phyloP scores from a whole-genome alignment of 2,888 invertebrate genomes.

The Junonia oenone region DNA sequence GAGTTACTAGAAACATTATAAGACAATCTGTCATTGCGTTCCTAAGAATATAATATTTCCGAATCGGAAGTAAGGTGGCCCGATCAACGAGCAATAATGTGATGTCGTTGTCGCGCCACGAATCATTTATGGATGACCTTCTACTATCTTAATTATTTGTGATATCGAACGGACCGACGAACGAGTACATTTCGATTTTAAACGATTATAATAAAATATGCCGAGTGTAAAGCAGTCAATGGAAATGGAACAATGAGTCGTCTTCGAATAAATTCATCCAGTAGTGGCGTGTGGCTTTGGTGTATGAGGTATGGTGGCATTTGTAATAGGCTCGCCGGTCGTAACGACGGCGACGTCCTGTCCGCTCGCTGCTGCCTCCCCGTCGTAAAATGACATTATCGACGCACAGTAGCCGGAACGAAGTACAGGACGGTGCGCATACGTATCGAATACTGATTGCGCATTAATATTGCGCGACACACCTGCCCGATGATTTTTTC shows the following conservation, averaged over 20 bases:
- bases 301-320: conserved; percentile 70
- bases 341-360: conserved; percentile 78
- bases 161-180: conserved; percentile 25
- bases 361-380: conserved; percentile 60
- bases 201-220: conserved; percentile 41
- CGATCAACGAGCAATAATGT: conserved; percentile 73
- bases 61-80: conserved; percentile 77
- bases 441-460: conserved; percentile 74
- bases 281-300: conserved; percentile 53
- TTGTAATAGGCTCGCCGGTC: conserved; percentile 73
- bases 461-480: conserved; percentile 76
- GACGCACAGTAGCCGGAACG: conserved; percentile 80
- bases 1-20: conserved; percentile 35
- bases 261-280: conserved; percentile 43
- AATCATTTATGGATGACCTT: conserved; percentile 65
- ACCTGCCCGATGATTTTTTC: conserved; percentile 75
- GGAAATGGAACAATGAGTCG: conserved; percentile 54
- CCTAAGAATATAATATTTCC: conserved; percentile 74
- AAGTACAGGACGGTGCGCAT: conserved; percentile 75
- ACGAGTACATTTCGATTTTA: conserved; percentile 53
- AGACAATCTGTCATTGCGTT: conserved; percentile 58
- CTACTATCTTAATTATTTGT: conserved; percentile 30
- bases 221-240: conserved; percentile 49
- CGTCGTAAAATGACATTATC: conserved; percentile 79
- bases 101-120: conserved; percentile 71